Evolutionary conservation across 2,888 invertebrate genomes (phyloP), one percentile per base, ranked within the genome.

Genomic region (Congeria kusceri): DNA sequence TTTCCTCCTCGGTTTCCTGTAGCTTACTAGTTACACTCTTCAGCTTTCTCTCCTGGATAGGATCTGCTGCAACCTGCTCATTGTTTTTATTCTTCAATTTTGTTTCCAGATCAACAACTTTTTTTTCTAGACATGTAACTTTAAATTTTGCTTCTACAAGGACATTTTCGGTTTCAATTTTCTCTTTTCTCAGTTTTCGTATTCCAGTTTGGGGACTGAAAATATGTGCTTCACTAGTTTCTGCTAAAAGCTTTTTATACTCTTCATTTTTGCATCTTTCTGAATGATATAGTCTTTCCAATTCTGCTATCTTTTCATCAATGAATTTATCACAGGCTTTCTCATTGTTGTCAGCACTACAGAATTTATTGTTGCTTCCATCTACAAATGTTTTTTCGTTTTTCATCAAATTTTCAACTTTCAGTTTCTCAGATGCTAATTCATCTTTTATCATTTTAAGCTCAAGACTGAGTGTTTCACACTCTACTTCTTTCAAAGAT

Each of bases 91-190:
- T 68, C 46, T 57, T 79, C 72, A 20, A 56, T 27, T 61, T 76
- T 13, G 47, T 53, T 56, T 79, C 71, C 27, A 79, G 44, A 1
- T 69, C 80, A 61, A 63, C 32, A 39, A 84, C n/a, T 58, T 74
- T 79, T n/a, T 64, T 80, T 66, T 85, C 73, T 59, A 85, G 68
- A 7, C 76, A 68, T 1, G 66, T 59, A 13, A 86, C 73, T 39
- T 79, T 80, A 46, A 68, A 85, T 39, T 76, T 80, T 4, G 87
- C 86, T 39, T 84, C 82, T n/a, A 83, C 83, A 18, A 87, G 70
- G 2, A 84, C 69, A 72, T 86, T 86, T 39, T 88, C 86, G 7
- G 75, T 67, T 29, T 86, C 84, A 20, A 88, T 88, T 66, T 89
- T 89, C 27, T 85, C 86, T 64, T 85, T 87, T 47, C 87, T 72